Conservation (phyloP, 2,797 vertebrate genomes). For the Muscicapa striata region DNA sequence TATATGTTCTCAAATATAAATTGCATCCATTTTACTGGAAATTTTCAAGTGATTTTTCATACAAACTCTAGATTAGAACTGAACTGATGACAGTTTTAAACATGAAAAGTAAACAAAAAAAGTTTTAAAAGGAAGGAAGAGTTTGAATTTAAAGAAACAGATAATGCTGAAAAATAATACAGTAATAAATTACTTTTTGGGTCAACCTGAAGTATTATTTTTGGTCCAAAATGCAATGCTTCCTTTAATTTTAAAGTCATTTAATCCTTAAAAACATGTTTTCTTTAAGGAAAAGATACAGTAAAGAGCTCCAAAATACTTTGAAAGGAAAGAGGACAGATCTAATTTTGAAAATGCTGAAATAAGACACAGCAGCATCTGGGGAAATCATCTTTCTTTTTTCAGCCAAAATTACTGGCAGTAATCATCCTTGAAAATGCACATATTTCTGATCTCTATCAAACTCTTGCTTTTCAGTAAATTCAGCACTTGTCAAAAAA, state of each 20-base stretch:
- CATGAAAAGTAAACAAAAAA: background rate
- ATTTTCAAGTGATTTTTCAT: background rate
- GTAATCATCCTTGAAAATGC: constrained; percentile 49
- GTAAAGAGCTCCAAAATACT: background rate
- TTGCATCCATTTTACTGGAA: background rate
- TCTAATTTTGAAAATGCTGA: constrained; percentile 52
- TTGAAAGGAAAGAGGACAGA: background rate
- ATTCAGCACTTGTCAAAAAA: constrained; percentile 35
- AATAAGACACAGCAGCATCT: constrained; percentile 36
- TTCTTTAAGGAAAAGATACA: background rate
- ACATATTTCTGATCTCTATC: constrained; percentile 24
- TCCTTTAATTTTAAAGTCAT: background rate
- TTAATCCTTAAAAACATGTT: background rate
- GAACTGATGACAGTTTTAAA: background rate
- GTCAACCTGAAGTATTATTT: background rate
- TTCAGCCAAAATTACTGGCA: constrained; percentile 50
- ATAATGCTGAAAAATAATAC: background rate
- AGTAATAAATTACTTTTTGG: background rate
- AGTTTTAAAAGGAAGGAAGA: background rate
- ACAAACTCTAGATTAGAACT: background rate
- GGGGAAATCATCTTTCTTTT: constrained; percentile 51
- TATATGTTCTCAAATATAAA: background rate
- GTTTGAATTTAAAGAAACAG: background rate
- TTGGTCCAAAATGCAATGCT: background rate
- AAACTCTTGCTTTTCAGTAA: constrained; percentile 38